Percentiles rank a stretch among this genome's conserved stretches.
Evolutionary conservation across 2,797 vertebrate genomes (phyloP).

Genomic region (Halcyon chelicuti): DNA sequence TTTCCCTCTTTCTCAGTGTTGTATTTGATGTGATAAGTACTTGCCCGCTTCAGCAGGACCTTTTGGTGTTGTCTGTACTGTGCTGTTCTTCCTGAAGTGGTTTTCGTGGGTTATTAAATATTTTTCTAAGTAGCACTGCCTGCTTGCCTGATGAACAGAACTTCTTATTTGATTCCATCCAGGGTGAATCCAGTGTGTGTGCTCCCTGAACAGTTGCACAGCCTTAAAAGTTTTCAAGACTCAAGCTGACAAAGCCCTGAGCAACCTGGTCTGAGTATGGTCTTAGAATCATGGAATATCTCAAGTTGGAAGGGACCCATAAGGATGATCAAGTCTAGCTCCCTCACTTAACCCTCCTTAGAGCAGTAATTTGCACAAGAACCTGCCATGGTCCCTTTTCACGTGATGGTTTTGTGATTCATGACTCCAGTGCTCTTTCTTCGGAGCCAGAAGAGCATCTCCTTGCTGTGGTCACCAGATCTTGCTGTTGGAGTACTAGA

Average conservation of each 20-base stretch:
- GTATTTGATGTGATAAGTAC: background rate
- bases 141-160: background rate
- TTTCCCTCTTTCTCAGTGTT: background rate
- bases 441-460: background rate
- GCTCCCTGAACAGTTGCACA: background rate
- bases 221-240: background rate
- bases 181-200: too few relatives aligned
- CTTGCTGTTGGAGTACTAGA: background rate
- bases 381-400: background rate
- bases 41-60: rapidly evolving
- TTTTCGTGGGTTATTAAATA: background rate
- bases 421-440: background rate
- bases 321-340: rapidly evolving
- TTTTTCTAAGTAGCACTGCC: background rate
- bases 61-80: background rate
- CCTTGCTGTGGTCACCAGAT: background rate
- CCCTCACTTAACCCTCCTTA: background rate
- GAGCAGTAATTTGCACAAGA: background rate
- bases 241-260: background rate
- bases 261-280: background rate
- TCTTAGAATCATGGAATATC: background rate
- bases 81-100: background rate
- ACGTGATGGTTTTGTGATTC: background rate
- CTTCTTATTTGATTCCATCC: background rate
- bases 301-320: background rate